Percentiles rank a stretch among this genome's conserved stretches.
These are phyloP conservation scores for Eretmochelys imbricata DNA, from an alignment of 2,113 vertebrate species.

Conservation along the genomic window DNA sequence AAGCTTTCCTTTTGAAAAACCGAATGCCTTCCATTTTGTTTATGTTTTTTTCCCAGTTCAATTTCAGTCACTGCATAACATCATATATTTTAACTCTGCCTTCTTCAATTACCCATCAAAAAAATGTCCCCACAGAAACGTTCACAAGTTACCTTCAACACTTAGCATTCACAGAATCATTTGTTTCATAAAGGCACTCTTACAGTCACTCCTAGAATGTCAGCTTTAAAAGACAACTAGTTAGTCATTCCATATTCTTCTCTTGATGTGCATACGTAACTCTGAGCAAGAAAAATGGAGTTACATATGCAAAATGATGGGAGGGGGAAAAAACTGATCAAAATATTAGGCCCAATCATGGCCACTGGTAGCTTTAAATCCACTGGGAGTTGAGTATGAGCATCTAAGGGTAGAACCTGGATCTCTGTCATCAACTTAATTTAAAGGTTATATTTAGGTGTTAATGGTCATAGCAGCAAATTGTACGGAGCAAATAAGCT, in stretches of 20 bases:
- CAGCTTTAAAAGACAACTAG: neutral
- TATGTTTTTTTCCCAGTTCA: neutral
- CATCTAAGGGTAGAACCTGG: neutral
- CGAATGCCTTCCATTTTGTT: conserved; percentile 20
- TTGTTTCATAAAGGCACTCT: neutral
- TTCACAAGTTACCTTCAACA: neutral
- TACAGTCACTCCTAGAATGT: neutral
- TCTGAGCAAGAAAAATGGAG: neutral
- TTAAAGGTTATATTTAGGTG: neutral
- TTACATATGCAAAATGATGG: neutral
- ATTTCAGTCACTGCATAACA: neutral
- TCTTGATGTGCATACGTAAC: neutral
- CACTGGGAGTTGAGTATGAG: fast-evolving
- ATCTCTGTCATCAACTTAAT: neutral
- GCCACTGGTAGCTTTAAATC: neutral
- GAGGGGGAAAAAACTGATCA: fast-evolving
- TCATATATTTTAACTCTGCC: conserved; percentile 33
- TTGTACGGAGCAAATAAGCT: neutral
- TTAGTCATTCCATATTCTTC: neutral
- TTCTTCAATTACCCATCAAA: conserved; percentile 34
- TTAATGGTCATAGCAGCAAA: neutral
- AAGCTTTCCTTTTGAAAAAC: conserved; percentile 21
- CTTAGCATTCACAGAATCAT: neutral
- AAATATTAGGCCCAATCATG: neutral
- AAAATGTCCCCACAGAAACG: fast-evolving